Evolutionary conservation across 2,888 invertebrate species (phyloP).

Genomic region (Agrotis segetum): DNA sequence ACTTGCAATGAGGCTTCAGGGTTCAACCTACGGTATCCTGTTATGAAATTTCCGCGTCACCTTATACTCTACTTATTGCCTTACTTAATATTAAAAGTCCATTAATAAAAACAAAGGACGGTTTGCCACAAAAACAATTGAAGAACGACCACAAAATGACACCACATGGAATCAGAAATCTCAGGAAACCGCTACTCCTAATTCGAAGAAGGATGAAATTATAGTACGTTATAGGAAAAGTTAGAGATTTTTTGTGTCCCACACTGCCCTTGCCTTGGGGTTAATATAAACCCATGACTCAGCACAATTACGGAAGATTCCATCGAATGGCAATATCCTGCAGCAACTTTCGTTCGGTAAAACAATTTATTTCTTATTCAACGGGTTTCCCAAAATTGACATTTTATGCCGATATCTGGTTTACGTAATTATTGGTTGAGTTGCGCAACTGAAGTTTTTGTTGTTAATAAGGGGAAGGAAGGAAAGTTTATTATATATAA

Average conservation of each 20-base stretch:
- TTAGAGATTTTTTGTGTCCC: background rate
- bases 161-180: too few relatives aligned
- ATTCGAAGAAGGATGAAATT: conserved; percentile 36
- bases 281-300: conserved; percentile 47
- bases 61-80: too few relatives aligned
- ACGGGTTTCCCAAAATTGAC: conserved; percentile 17
- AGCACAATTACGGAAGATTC: conserved; percentile 43
- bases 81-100: too few relatives aligned
- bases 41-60: too few relatives aligned
- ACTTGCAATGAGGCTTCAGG: too few relatives aligned
- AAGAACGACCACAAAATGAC: background rate
- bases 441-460: background rate
- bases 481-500: conserved; percentile 8
- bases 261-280: background rate
- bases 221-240: background rate
- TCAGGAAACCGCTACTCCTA: conserved; percentile 13
- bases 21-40: too few relatives aligned
- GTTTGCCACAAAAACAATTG: background rate
- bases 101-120: background rate
- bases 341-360: conserved; percentile 21
- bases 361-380: conserved; percentile 5
- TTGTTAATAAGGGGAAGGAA: background rate
- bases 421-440: conserved; percentile 13
- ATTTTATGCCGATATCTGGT: conserved; percentile 4
- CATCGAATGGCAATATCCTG: background rate